Base-by-base conservation (phyloP, 1,140 invertebrate species). In the Lithobius niger region DNA sequence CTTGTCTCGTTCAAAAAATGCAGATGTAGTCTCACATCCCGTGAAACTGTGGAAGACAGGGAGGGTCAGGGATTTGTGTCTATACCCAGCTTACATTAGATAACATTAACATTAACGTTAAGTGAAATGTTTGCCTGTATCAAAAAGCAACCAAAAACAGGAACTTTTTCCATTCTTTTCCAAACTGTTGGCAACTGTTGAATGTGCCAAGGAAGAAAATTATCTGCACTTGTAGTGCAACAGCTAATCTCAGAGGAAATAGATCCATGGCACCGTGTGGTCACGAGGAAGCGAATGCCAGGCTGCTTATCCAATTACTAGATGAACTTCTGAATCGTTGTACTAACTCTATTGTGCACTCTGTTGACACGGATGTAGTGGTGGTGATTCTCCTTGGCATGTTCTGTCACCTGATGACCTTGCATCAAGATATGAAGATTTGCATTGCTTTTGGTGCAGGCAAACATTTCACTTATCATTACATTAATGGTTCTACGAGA, bases 11-110 rank as follows among this genome's bases (percentile, higher is more conserved):
- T 45, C 54, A 55, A 55, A 28, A 25, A 55, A 26, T 24, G 26
- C 44, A 25, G 44, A 47, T 16, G 45, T 26, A n/a, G 54, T 55
- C 21, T 53, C 51, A 45, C 22, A 57, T 22, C 31, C 36, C 27
- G 56, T 57, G 43, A 54, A 47, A 22, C 51, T 27, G 19, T 57
- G 51, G 52, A 57, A 54, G 16, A 57, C 25, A 28, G 51, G 56
- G 2, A 57, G 28, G 49, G 52, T 51, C 18, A 50, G 42, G 16
- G 40, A 57, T 21, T 22, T 52, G 31, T 56, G 47, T 42, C 31
- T 57, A 6, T 36, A 36, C 31, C n/a, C 31, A n/a, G 31, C 31
- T 36, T 36, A 6, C n/a, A 6, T 6, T 36, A 36, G n/a, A 36
- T 36, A 36, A n/a, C 31, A 36, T 36, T 36, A 36, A 36, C n/a